Evolutionary conservation across 2,888 invertebrate genomes (phyloP), one percentile per base, ranked within the genome.

Genomic region (Oxyteleia sp.): DNA sequence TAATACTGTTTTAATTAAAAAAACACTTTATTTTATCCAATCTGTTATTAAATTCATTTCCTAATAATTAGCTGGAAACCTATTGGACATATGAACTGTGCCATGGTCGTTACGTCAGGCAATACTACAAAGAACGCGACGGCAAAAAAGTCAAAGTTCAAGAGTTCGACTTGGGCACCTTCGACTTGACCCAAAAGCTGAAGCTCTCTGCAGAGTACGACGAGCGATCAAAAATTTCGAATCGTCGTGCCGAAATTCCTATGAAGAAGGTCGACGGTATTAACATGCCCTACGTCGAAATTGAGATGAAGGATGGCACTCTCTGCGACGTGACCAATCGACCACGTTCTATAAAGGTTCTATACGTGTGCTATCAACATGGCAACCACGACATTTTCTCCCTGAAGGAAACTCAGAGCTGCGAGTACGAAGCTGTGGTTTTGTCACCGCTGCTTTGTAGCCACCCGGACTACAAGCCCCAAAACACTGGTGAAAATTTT

Each of bases 51-150:
- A n/a, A n/a, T n/a, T n/a, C n/a, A n/a, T n/a, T n/a, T n/a, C n/a
- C n/a, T n/a, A n/a, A n/a, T n/a, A n/a, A n/a, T n/a, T 49, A 95
- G 95, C 94, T 98, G 59, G 98, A 98, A 91, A 96, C 96, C 1
- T 99, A 98, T 91, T 99, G 99, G 99, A 98, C 98, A 0, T 99
- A 99, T 92, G 98, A 99, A 93, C 95, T 99, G 29, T 99, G 99
- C 89, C 99, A 99, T 93, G 99, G 99, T 0, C 95, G 96, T 87
- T 97, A 96, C 92, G 95, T 99, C 2, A 95, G 98, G 23, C 99
- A 99, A 92, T 99, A 98, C 92, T 99, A 99, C 93, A 99, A 99
- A 92, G 98, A 98, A 89, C 95, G 98, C 87, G 98, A 98, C 92
- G 97, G 96, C n/a, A 96, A 97, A 93, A 95, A 96, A 92, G 95